Conservation (phyloP, 2,888 invertebrate genomes). For the Sphecodes monilicornis region DNA sequence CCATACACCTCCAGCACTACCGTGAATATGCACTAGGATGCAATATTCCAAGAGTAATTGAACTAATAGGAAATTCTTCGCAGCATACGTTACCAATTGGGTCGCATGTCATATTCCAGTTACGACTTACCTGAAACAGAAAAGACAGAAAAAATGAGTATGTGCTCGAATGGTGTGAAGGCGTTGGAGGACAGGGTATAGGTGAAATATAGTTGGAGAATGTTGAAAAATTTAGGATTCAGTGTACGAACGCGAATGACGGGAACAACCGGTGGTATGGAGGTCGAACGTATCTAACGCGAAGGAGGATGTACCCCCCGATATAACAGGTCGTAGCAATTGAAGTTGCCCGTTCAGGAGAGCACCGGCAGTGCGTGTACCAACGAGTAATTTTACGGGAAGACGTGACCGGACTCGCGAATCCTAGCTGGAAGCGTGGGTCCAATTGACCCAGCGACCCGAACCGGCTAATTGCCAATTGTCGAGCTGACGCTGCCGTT, state of each 20-base stretch:
- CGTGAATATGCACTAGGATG: not conserved
- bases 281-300: constrained; percentile 44
- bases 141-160: not conserved
- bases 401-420: constrained; percentile 81
- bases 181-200: not conserved
- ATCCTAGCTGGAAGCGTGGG: constrained; percentile 78
- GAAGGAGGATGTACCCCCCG: constrained; percentile 47
- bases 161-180: not conserved
- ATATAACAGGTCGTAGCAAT: constrained; percentile 29
- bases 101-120: not conserved
- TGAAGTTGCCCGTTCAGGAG: constrained; percentile 32
- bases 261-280: constrained; percentile 3
- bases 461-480: constrained; percentile 83
- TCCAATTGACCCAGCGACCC: constrained; percentile 82
- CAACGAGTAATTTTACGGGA: constrained; percentile 79
- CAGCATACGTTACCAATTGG: constrained; percentile 1
- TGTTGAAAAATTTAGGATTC: not conserved
- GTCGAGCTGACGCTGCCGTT: constrained; percentile 79
- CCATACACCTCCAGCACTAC: not conserved
- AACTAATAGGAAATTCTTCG: not conserved
- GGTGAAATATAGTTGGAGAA: not conserved
- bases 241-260: constrained; percentile 26
- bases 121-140: constrained; percentile 11
- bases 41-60: not conserved
- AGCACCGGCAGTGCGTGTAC: constrained; percentile 70